Evolutionary conservation across 2,888 invertebrate genomes (phyloP), one percentile per base, ranked within the genome.

Genomic region (Ligdia adustata): DNA sequence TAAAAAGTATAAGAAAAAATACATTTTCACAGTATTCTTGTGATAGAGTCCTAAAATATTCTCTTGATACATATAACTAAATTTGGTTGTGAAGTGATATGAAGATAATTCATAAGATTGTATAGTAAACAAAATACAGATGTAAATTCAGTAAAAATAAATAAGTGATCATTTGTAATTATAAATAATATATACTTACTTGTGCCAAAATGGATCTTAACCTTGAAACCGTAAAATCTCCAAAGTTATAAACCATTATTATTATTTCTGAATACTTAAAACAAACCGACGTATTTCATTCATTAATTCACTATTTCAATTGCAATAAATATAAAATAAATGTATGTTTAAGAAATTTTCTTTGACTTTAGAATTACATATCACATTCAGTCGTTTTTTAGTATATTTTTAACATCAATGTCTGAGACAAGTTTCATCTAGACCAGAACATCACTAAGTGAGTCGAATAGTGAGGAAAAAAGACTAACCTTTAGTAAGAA

Each of bases 241-340:
- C 66, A 31, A 78, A 56, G 65, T 75, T 79, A 13, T 73, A 63
- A 63, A 86, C 80, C 85, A 86, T 82, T 65, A 73, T 75, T 11
- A 45, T 9, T 18, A 5, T 32, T 37, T 34, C 18, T 22, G 7
- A 1, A 0, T 6, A 18, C 6, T 18, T 18, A 18, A 18, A 1
- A 18, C 18, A 4, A 18, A 5, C 16, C 5, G 5, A 16, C 5
- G 16, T 16, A 16, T 16, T 16, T 16, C 3, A 4, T 16, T 16
- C 5, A 16, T 16, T 16, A 4, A 16, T 16, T 16, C 5, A 16
- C 5, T 16, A 4, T 16, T 11, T 12, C 31, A 27, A 15, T 14
- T 15, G 24, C 9, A 3, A 24, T n/a, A 24, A n/a, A 24, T 24
- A 6, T 18, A 24, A 24, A 12, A 20, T 20, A 9, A 18, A 18